Base-by-base conservation (phyloP, 2,113 vertebrate genomes). In the Notothenia rossii region DNA sequence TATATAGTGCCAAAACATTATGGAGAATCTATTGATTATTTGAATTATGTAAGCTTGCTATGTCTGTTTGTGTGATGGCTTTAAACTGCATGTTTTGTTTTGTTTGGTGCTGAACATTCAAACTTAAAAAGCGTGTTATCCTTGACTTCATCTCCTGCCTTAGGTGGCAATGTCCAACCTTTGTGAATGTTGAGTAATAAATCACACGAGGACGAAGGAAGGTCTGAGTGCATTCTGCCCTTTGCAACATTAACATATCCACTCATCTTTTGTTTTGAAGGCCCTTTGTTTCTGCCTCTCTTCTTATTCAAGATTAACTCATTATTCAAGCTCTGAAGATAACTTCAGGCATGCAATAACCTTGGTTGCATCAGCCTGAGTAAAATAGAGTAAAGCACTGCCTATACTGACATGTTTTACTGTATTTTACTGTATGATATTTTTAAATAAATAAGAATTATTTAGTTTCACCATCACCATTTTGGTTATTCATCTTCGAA, bases 291-390 rank as follows among this genome's bases (percentile, higher is more conserved):
- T 10, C 54, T 20, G 43, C 14, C 40, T 73, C 53, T 64, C 10
- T 55, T 7, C 14, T 54, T 64, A 6, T 48, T 72, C 81, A 87
- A 77, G 76, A 71, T 69, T 46, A 79, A 76, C 1, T 49, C 50
- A 10, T 48, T 71, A 22, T 25, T 77, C 0, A 17, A 70, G 48
- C 50, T 4, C 64, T 20, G 29, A 0, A 33, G 40, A 63, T 36
- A 36, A 1, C 84, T 60, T 7, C 7, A 22, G 62, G 64, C 72
- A 2, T 17, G 75, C 18, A 60, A 7, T 36, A 60, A 22, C 82
- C 77, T 70, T 45, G n/a, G 45, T 79, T 77, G 22, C 25, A 71
- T 71, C 64, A 33, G 11, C 1, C 2, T 5, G n/a, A 40, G 11
- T 48, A 1, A 77, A 49, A 62, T 6, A 22, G 13, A 17, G 14